Evolutionary conservation across 2,888 invertebrate genomes (phyloP).

Genomic region (Eristalis pertinax): DNA sequence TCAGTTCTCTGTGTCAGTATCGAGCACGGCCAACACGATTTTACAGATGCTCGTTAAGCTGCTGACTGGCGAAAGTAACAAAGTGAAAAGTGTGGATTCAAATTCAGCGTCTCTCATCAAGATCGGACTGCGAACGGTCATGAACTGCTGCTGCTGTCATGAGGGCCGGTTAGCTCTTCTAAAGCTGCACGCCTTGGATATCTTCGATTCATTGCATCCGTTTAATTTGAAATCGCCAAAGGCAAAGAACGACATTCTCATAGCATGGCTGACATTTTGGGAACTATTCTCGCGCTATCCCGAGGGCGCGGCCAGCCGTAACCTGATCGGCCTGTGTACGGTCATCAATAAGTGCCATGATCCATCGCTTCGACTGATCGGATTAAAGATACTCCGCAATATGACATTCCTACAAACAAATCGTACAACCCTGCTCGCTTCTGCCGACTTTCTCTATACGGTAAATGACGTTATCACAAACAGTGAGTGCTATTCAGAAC

Average conservation of each 20-base stretch:
- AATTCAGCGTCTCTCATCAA: conserved; percentile 73
- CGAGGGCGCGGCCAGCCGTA: conserved; percentile 76
- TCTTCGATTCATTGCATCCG: conserved; percentile 78
- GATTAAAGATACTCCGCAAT: conserved; percentile 79
- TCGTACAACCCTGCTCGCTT: conserved; percentile 76
- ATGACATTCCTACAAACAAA: conserved; percentile 79
- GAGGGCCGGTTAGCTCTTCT: conserved; percentile 79
- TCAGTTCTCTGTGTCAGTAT: conserved; percentile 75
- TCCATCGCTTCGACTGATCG: conserved; percentile 73
- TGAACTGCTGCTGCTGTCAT: conserved; percentile 79
- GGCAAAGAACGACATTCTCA: conserved; percentile 75
- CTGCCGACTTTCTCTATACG: conserved; percentile 75
- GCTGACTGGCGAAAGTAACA: conserved; percentile 76
- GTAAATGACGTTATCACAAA: conserved; percentile 74
- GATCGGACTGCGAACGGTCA: conserved; percentile 76
- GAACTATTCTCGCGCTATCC: conserved; percentile 79
- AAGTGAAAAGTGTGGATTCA: conserved; percentile 74
- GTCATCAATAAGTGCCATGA: conserved; percentile 74
- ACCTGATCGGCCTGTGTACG: conserved; percentile 76
- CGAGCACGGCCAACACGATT: conserved; percentile 76
- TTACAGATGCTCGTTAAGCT: conserved; percentile 77
- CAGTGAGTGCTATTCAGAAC: conserved; percentile 76
- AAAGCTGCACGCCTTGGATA: conserved; percentile 78
- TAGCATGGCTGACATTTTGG: conserved; percentile 79
- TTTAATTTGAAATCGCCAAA: conserved; percentile 74